Conservation (phyloP, 2,888 invertebrate species). For the Cylloceria caligata region DNA sequence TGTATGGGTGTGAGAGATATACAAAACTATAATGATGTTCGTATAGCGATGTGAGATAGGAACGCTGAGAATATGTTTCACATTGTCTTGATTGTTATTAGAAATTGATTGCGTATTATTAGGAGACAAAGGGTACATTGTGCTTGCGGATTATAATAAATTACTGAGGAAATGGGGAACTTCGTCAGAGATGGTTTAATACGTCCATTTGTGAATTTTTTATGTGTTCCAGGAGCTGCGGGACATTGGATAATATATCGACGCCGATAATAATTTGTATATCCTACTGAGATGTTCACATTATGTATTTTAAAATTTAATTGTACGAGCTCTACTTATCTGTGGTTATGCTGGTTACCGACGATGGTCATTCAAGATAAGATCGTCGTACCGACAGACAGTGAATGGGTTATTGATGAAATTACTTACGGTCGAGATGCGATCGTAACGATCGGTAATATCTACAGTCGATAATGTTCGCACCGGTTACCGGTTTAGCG, state of each 20-base stretch:
- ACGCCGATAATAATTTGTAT: neutral
- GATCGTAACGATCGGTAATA: neutral
- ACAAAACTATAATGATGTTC: too few relatives aligned
- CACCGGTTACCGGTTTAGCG: neutral
- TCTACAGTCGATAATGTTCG: neutral
- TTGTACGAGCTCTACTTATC: neutral
- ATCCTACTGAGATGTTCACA: neutral
- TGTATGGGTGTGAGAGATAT: too few relatives aligned
- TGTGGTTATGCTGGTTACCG: neutral
- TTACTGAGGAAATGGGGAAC: neutral
- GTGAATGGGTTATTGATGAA: neutral
- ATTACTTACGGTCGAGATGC: neutral
- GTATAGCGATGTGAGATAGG: neutral
- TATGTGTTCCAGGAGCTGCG: neutral
- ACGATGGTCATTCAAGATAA: too few relatives aligned
- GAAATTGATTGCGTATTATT: slow-evolving; percentile 37
- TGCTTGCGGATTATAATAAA: neutral
- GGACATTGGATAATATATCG: slow-evolving; percentile 23
- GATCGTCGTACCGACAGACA: slow-evolving; percentile 3
- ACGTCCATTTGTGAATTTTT: slow-evolving; percentile 35
- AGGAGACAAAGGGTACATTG: slow-evolving; percentile 8
- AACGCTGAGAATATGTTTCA: neutral
- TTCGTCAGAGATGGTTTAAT: neutral
- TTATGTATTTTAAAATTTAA: neutral
- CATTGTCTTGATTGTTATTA: slow-evolving; percentile 25